Conservation (phyloP, 2,113 vertebrate species). For the Oxyruncus cristatus region DNA sequence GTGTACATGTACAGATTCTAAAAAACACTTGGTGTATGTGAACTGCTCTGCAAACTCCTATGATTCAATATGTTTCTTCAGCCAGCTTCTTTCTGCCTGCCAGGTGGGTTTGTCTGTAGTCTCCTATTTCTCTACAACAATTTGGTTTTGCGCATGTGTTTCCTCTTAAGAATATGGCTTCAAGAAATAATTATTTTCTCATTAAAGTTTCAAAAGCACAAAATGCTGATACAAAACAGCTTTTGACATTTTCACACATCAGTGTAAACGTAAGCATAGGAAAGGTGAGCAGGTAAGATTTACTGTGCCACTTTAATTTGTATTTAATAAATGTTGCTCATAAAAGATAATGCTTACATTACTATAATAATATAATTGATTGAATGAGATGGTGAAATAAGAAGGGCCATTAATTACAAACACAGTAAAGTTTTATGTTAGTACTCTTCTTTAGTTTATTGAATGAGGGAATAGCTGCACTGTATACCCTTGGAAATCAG, state of each 20-base stretch:
- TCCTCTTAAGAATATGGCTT: background rate
- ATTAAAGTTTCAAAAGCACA: background rate
- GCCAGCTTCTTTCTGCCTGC: conserved; percentile 1
- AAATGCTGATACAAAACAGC: background rate
- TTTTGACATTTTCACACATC: background rate
- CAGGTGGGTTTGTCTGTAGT: background rate
- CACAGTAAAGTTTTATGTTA: background rate
- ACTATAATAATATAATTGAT: conserved; percentile 9
- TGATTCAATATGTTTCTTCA: background rate
- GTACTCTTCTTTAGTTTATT: background rate
- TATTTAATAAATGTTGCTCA: conserved; percentile 26
- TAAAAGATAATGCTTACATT: conserved; percentile 32
- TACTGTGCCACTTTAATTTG: conserved; percentile 17
- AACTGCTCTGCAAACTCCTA: background rate
- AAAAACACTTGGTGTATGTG: background rate
- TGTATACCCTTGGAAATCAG: background rate
- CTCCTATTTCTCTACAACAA: background rate
- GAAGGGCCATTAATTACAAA: background rate
- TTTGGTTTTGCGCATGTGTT: background rate
- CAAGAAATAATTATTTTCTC: background rate
- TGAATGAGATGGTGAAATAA: conserved; percentile 22
- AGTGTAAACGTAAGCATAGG: background rate
- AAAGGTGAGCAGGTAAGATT: background rate
- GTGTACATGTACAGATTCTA: background rate
- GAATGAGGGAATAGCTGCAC: background rate